Evolutionary conservation across 2,888 invertebrate genomes (phyloP).

Genomic region (Pelosia muscerda): DNA sequence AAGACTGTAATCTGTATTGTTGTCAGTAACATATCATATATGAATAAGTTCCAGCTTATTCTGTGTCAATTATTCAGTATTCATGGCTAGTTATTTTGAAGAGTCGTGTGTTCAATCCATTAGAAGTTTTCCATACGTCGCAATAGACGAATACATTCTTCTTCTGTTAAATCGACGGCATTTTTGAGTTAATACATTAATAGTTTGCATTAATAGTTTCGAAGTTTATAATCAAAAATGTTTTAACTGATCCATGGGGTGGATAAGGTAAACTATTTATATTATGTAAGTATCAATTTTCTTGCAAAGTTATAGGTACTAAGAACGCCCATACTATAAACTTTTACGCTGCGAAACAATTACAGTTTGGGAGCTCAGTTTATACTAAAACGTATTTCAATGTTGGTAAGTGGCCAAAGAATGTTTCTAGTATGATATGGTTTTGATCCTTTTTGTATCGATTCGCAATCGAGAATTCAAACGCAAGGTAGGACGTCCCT

Average conservation of each 20-base stretch:
- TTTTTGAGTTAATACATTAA: too few species aligned
- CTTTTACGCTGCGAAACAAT: slow-evolving; percentile 1
- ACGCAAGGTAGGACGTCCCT: too few species aligned
- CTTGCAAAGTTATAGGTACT: neutral
- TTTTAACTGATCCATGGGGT: neutral
- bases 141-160: too few species aligned
- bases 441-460: neutral
- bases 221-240: neutral
- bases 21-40: slow-evolving; percentile 62
- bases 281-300: neutral
- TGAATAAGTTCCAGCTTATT: slow-evolving; percentile 56
- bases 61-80: slow-evolving; percentile 54
- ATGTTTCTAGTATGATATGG: neutral
- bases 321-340: neutral
- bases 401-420: neutral
- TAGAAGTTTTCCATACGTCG: neutral
- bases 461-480: too few species aligned
- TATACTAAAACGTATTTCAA: slow-evolving; percentile 3
- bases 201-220: too few species aligned
- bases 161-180: too few species aligned
- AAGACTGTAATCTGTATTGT: slow-evolving; percentile 69
- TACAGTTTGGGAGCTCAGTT: neutral
- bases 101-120: slow-evolving; percentile 14
- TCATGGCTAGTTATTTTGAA: slow-evolving; percentile 51
- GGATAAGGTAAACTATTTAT: neutral